Conservation (phyloP, 2,113 vertebrate species). For the Pleuronectes platessa region DNA sequence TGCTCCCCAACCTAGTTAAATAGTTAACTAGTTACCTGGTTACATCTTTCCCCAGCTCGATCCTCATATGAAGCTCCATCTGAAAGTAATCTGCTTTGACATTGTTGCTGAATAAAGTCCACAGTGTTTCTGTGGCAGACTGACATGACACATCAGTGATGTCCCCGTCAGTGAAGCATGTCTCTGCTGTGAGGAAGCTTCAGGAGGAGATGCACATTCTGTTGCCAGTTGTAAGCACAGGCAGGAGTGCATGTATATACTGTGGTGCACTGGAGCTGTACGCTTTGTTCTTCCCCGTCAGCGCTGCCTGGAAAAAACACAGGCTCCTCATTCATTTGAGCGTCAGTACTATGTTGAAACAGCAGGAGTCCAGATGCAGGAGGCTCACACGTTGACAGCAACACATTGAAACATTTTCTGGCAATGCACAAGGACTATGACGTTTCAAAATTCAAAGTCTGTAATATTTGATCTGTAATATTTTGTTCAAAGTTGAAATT, state of each 20-base stretch:
- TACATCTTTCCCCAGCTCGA: background rate
- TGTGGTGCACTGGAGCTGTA: background rate
- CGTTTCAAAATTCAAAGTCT: background rate
- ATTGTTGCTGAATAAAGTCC: conserved; percentile 38
- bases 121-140: background rate
- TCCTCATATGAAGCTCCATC: background rate
- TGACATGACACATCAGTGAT: background rate
- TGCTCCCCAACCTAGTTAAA: too few relatives aligned
- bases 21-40: too few relatives aligned
- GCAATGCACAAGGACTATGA: too few relatives aligned
- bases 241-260: background rate
- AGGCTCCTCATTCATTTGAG: too few relatives aligned
- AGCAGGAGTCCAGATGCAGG: background rate
- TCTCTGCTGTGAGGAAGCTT: background rate
- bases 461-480: background rate
- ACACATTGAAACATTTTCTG: too few relatives aligned
- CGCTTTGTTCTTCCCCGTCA: background rate
- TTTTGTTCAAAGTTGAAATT: background rate
- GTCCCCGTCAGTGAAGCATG: too few relatives aligned
- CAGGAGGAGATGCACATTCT: background rate
- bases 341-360: too few relatives aligned
- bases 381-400: background rate
- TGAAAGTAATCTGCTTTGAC: conserved; percentile 36
- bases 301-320: too few relatives aligned
- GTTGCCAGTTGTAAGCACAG: too few relatives aligned